Evolutionary conservation across 1,140 invertebrate species (phyloP), one percentile per base, ranked within the genome.

Genomic region (Sarcophaga peregrina): DNA sequence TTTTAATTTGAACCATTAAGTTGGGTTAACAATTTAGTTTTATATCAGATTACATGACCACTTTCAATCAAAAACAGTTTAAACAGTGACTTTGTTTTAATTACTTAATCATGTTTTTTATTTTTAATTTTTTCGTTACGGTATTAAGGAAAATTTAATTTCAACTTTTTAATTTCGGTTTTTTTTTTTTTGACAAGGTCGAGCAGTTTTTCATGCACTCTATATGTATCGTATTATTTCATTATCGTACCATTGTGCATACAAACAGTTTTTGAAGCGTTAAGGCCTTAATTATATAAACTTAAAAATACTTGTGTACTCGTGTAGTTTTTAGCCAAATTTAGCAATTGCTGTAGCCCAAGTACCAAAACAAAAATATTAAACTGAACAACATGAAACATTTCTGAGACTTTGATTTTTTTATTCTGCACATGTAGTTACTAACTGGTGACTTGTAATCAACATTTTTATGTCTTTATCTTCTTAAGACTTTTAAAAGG

Each of bases 241-340:
- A 58, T 58, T 58, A 58, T 58, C 54, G 11, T 58, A n/a, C 54
- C 54, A 58, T 58, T 58, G 54, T 58, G 54, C 54, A 58, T 58
- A 13, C 25, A 58, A 58, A 58, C 54, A 37, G 54, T 58, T n/a
- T 58, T 58, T 58, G 54, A 58, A n/a, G 54, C 54, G 54, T 58
- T 58, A 58, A 58, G 54, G 54, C 54, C 15, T n/a, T 54, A 54
- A 58, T 58, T 58, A 58, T 58, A 58, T 58, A 58, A 58, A 58
- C 10, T 13, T n/a, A 15, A 58, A n/a, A 58, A 58, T 58, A 58
- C 54, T 58, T 58, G 15, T 7, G 5, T 10, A 13, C 13, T 1
- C 8, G 5, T 58, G 13, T 58, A 58, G 13, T 13, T 1, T 7
- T 9, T 58, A 58, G 54, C 15, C 54, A 58, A n/a, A 58, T 58